Evolutionary conservation across 1,140 invertebrate genomes (phyloP).

Genomic region (Eurytemora carolleeae): DNA sequence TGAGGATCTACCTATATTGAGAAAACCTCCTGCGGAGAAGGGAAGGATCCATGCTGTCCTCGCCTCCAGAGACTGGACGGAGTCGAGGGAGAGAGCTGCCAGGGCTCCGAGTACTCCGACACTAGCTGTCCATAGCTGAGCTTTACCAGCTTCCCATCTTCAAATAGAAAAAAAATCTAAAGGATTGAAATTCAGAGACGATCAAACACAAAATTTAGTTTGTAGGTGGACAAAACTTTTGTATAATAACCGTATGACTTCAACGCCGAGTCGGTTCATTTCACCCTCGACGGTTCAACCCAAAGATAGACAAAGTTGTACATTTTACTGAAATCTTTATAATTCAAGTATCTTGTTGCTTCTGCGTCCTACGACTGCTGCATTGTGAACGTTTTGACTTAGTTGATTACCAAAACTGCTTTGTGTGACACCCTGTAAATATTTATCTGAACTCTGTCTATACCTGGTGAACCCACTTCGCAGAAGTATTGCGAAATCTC

Average conservation of each 20-base stretch:
- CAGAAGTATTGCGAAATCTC: constrained; percentile 93
- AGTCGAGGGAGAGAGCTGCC: constrained; percentile 56
- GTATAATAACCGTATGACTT: too few species aligned
- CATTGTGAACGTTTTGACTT: too few species aligned
- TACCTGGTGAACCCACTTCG: constrained; percentile 26
- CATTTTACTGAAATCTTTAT: too few species aligned
- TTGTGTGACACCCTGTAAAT: neutral
- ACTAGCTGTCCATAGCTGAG: constrained; percentile 66
- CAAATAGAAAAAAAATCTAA: too few species aligned
- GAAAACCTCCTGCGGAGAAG: constrained; percentile 83
- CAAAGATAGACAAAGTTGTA: too few species aligned
- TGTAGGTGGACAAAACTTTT: too few species aligned
- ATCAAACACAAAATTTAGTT: too few species aligned
- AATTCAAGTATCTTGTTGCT: too few species aligned
- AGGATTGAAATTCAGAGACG: too few species aligned
- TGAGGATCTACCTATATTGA: constrained; percentile 7
- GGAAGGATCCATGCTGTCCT: constrained; percentile 82
- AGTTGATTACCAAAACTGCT: neutral
- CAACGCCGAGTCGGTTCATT: too few species aligned
- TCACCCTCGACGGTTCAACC: too few species aligned
- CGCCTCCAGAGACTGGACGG: constrained; percentile 34
- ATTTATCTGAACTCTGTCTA: neutral
- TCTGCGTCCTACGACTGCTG: too few species aligned
- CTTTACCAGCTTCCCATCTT: constrained; percentile 75
- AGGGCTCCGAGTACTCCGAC: constrained; percentile 69